Percentiles rank a stretch among this genome's conserved stretches.
phyloP scores from a whole-genome alignment of 2,113 vertebrate species.

The Cygnus atratus region DNA sequence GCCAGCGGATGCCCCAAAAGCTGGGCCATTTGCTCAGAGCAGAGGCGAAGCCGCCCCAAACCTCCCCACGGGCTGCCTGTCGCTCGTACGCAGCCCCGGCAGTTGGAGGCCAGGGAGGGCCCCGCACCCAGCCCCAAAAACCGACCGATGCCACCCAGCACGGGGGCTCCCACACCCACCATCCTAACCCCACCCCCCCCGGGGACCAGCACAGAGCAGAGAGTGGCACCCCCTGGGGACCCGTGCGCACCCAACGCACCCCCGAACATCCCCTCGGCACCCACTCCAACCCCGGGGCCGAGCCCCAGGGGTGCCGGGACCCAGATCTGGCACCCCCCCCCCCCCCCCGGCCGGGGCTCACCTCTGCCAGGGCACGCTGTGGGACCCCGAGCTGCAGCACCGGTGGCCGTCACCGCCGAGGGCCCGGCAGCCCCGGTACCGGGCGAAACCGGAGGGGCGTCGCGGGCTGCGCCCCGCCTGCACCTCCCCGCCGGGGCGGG shows the following conservation, averaged over 20 bases:
- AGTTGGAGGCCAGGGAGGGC: neutral
- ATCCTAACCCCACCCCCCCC: accelerated
- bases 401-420: neutral
- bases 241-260: accelerated
- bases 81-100: accelerated
- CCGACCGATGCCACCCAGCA: accelerated
- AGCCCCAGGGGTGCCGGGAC: neutral
- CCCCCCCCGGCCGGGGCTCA: accelerated
- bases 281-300: neutral
- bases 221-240: neutral
- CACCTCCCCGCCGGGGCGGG: neutral
- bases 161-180: neutral
- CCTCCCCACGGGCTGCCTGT: accelerated
- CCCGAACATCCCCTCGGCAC: neutral
- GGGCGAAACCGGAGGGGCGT: neutral
- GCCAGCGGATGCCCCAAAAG: no score
- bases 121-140: neutral
- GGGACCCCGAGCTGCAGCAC: neutral
- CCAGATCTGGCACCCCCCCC: accelerated
- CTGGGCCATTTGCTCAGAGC: neutral
- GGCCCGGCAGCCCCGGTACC: neutral
- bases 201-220: neutral
- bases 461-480: neutral
- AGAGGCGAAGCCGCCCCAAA: neutral
- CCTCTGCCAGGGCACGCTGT: accelerated